These are phyloP conservation scores for Cherax destructor DNA, from an alignment of 1,140 invertebrate genomes.

Conservation along the genomic window DNA sequence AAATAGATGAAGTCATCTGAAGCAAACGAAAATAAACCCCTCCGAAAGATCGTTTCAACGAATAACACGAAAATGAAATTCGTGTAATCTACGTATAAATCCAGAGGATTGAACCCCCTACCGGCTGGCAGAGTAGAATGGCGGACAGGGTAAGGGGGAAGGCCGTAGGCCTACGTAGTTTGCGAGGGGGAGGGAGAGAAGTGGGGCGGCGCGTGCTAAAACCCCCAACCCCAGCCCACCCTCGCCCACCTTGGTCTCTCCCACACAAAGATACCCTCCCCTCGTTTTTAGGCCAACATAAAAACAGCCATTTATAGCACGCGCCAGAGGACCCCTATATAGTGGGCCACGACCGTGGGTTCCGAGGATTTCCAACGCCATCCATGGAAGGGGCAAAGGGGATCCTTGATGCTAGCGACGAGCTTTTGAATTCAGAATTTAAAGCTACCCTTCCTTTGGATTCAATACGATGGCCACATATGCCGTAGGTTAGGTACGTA, in stretches of 20 bases:
- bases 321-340: slow-evolving; percentile 31
- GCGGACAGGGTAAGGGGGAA: background rate
- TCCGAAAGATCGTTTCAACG: no score
- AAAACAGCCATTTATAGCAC: slow-evolving; percentile 65
- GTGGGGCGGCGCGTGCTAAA: background rate
- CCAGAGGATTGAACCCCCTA: background rate
- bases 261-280: no score
- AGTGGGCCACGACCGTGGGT: background rate
- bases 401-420: no score
- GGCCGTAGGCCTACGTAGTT: slow-evolving; percentile 14
- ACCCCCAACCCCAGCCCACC: background rate
- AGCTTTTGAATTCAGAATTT: no score
- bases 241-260: background rate
- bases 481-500: no score
- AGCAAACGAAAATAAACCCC: no score
- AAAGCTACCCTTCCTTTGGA: no score
- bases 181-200: background rate
- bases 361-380: no score
- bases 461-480: no score
- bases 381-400: no score
- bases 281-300: slow-evolving; percentile 62
- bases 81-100: background rate
- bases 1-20: no score
- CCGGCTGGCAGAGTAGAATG: no score
- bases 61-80: background rate